phyloP scores from a whole-genome alignment of 2,797 vertebrate species.

The Enteromius fasciolatus region DNA sequence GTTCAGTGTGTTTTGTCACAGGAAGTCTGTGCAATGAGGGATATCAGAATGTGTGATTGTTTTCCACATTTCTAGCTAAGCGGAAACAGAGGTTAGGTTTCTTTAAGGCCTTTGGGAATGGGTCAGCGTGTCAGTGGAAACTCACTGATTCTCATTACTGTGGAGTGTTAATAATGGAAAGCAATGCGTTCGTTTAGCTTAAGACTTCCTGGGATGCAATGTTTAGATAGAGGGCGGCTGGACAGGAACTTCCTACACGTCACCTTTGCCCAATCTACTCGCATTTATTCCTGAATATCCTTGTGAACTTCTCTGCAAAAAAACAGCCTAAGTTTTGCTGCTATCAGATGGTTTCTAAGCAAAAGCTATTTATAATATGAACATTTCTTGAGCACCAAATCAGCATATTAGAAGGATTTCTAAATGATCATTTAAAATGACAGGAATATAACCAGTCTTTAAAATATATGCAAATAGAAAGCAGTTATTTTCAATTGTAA shows the following conservation, averaged over 20 bases:
- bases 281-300: not conserved
- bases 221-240: not conserved
- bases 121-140: slow-evolving; percentile 50
- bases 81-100: not conserved
- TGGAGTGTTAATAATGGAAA: slow-evolving; percentile 65
- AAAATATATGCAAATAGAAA: too few relatives aligned
- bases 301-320: not conserved
- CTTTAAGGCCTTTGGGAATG: slow-evolving; percentile 41
- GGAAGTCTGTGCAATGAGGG: not conserved
- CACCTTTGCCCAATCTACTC: not conserved
- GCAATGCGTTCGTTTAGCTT: slow-evolving; percentile 64
- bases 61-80: slow-evolving; percentile 24
- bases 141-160: slow-evolving; percentile 55
- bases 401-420: too few relatives aligned
- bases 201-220: slow-evolving; percentile 6
- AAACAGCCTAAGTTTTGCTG: too few relatives aligned
- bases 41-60: not conserved
- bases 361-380: too few relatives aligned
- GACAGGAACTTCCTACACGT: slow-evolving; percentile 17
- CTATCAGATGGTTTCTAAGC: too few relatives aligned
- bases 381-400: too few relatives aligned
- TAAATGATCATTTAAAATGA: too few relatives aligned
- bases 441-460: too few relatives aligned
- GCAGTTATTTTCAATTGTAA: too few relatives aligned
- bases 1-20: not conserved